Evolutionary conservation across 2,797 vertebrate genomes (phyloP).

Genomic region (Hyperoplus immaculatus): DNA sequence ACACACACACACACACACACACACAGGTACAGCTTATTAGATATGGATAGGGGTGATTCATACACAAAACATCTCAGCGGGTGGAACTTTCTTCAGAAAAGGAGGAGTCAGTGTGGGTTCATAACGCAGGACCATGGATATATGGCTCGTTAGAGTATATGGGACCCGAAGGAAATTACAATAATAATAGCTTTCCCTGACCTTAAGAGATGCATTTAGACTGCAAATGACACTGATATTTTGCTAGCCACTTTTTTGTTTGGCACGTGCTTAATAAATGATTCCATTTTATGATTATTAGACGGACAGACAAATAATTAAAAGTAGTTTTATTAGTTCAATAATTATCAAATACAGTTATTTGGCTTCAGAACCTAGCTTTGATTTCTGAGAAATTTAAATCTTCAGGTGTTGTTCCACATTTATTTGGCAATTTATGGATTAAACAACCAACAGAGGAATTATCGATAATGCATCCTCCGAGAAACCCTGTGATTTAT

Average conservation of each 20-base stretch:
- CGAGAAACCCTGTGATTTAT: background rate
- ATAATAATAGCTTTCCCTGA: constrained; percentile 39
- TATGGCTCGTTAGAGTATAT: background rate
- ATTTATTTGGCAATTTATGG: background rate
- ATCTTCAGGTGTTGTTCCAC: background rate
- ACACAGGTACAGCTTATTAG: constrained; percentile 6
- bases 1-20: background rate
- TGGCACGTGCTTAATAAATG: background rate
- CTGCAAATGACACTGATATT: constrained; percentile 14
- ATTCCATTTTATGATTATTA: background rate
- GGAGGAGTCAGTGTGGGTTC: constrained; percentile 48
- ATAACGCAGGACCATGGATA: constrained; percentile 34
- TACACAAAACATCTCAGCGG: constrained; percentile 34
- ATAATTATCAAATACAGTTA: background rate
- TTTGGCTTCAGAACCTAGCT: background rate
- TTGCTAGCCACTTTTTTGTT: constrained; percentile 2
- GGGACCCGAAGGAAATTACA: constrained; percentile 55
- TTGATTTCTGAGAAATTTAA: background rate
- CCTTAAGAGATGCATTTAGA: constrained; percentile 34
- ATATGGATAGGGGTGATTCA: constrained; percentile 21
- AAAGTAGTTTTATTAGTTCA: background rate
- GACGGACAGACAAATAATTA: background rate
- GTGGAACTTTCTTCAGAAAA: constrained; percentile 43
- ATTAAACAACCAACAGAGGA: background rate
- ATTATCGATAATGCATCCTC: background rate